Conservation (phyloP, 2,797 vertebrate species). For the Arrhamphus sclerolepis region DNA sequence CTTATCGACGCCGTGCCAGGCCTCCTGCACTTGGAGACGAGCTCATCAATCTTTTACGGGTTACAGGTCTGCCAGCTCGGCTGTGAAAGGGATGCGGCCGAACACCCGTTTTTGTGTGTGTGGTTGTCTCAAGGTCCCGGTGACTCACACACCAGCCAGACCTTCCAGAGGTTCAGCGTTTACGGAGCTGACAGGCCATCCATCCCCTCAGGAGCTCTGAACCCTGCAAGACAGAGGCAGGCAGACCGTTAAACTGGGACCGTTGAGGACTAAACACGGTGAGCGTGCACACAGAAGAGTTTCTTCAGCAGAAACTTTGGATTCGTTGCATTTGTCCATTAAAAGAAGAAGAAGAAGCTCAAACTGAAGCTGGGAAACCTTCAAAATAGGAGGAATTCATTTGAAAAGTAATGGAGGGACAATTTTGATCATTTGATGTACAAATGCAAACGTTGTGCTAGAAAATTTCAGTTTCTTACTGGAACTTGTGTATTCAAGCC, state of each 20-base stretch:
- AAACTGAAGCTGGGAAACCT: too few species aligned
- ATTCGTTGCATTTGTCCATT: background rate
- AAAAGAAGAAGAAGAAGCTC: too few species aligned
- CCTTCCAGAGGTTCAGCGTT: conserved; percentile 30
- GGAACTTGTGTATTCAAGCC: too few species aligned
- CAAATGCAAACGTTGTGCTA: too few species aligned
- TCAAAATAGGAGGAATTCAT: too few species aligned
- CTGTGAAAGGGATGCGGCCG: conserved; percentile 27
- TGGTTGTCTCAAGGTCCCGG: conserved; percentile 42
- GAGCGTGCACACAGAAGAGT: background rate
- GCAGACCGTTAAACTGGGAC: background rate
- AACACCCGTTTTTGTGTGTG: conserved; percentile 25
- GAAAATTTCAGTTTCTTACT: too few species aligned
- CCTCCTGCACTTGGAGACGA: conserved; percentile 39
- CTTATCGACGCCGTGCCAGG: conserved; percentile 63
- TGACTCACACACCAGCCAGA: conserved; percentile 51
- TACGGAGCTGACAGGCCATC: conserved; percentile 8
- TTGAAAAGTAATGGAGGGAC: too few species aligned
- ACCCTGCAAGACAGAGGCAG: conserved; percentile 41
- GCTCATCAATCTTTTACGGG: conserved; percentile 73
- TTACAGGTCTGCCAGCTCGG: conserved; percentile 53
- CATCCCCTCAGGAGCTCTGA: background rate
- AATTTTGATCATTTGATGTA: too few species aligned
- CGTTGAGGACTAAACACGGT: background rate
- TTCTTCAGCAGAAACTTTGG: background rate